Evolutionary conservation across 2,888 invertebrate genomes (phyloP).

Genomic region (Rhorus exstirpatorius): DNA sequence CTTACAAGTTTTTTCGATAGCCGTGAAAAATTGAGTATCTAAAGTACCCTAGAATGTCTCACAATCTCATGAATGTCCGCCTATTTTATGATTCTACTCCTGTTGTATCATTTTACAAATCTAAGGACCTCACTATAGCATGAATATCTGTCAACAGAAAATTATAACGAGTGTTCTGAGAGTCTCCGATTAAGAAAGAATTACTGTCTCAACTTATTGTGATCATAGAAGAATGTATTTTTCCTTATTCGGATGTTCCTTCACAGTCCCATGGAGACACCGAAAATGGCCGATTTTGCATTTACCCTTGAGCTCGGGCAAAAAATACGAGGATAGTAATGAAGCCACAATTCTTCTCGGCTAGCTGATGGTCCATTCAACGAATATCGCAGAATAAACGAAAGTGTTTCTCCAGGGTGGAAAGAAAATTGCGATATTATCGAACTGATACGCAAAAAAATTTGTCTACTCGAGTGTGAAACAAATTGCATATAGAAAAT

Average conservation of each 20-base stretch:
- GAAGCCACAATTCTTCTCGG: constrained; percentile 90
- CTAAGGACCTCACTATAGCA: too few relatives aligned
- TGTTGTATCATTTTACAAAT: too few relatives aligned
- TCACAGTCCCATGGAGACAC: constrained; percentile 93
- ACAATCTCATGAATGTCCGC: too few relatives aligned
- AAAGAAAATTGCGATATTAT: constrained; percentile 90
- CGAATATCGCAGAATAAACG: constrained; percentile 89
- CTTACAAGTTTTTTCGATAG: too few relatives aligned
- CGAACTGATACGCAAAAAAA: constrained; percentile 93
- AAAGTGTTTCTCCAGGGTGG: constrained; percentile 91
- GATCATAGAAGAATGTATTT: background rate
- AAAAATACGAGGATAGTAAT: constrained; percentile 91
- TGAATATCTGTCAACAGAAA: too few relatives aligned
- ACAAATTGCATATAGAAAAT: constrained; percentile 89
- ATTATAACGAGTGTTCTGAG: too few relatives aligned
- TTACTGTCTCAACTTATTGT: too few relatives aligned
- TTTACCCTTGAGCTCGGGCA: constrained; percentile 91
- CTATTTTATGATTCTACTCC: too few relatives aligned
- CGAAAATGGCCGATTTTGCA: constrained; percentile 92
- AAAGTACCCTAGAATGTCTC: too few relatives aligned
- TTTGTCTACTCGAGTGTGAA: constrained; percentile 93
- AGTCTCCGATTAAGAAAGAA: too few relatives aligned
- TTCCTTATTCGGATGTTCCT: constrained; percentile 88
- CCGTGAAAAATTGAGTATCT: too few relatives aligned
- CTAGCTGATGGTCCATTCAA: constrained; percentile 87